Evolutionary conservation across 37 sponge, comb jelly and placozoan genomes (phyloP), one percentile per base, ranked within the genome.

Genomic region (Chondrilla cf. caribensis): DNA sequence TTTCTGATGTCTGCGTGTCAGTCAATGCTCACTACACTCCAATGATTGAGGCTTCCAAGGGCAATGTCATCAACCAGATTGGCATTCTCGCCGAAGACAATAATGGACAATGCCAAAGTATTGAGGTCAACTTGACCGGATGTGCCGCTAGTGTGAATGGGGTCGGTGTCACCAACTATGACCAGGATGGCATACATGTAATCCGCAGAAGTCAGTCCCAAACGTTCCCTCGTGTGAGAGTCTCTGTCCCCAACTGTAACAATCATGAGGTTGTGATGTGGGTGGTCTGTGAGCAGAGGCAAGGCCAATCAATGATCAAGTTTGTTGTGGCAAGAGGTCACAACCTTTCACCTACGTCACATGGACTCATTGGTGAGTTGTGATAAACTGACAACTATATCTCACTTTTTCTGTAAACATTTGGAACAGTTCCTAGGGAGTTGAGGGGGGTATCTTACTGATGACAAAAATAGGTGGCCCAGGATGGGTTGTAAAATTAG

Each of bases 211-310:
- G 66, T 14, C 6, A 15, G 15, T 47, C 11, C 51, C 26, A 33
- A 28, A n/a, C n/a, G n/a, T 8, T 6, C 32, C 38, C 57, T 9
- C 47, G 86, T 1, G 89, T 88, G 3, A 82, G 92, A 22, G 62
- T 92, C 15, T 54, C 89, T 37, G 81, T 85, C 3, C 92, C 92
- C 28, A 92, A 92, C 83, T 92, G 92, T 85, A 86, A 85, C 32
- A 58, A 79, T 28, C 5, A 82, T 31, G 77, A 67, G 29, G 77
- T 92, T 9, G 89, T 92, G 66, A 82, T 92, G 88, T 92, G 88
- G 86, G 75, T 87, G 14, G 79, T 81, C 0, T 92, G 92, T 58
- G 58, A 88, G 75, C 39, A 55, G 26, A 40, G 71, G 5, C 25
- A 17, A 4, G 22, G 81, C 22, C 35, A 78, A 26, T 38, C 47